Conservation (phyloP, 1,140 invertebrate genomes). For the Tetraneura akinire region DNA sequence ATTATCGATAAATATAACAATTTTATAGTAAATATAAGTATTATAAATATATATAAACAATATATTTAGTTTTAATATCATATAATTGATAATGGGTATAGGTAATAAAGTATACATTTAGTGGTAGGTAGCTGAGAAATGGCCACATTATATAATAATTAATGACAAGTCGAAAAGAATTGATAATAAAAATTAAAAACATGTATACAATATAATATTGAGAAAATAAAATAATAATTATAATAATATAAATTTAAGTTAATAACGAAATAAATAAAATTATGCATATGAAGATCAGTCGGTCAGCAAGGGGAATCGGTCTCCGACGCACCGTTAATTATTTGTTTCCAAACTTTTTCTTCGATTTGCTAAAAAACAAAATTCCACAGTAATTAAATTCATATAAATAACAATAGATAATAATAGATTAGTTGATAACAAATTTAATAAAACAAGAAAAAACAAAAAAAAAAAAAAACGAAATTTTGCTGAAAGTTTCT, state of each 20-base stretch:
- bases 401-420: not conserved
- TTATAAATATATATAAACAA: too few species aligned
- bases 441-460: too few species aligned
- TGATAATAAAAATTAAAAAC: constrained; percentile 6
- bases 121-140: not conserved
- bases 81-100: not conserved
- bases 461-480: too few species aligned
- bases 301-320: constrained; percentile 53
- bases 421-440: too few species aligned
- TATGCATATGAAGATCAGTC: constrained; percentile 31
- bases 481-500: too few species aligned
- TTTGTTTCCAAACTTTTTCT: constrained; percentile 54
- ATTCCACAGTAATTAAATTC: not conserved
- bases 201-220: not conserved
- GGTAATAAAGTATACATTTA: too few species aligned
- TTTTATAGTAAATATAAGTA: not conserved
- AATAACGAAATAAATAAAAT: constrained; percentile 21
- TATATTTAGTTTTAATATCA: too few species aligned
- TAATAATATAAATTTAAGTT: constrained; percentile 10
- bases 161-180: not conserved
- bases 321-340: constrained; percentile 51
- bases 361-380: constrained; percentile 53
- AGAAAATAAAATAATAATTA: constrained; percentile 6
- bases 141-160: not conserved
- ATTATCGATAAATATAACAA: constrained; percentile 6